These are phyloP conservation scores for Ceryle rudis DNA, from an alignment of 2,797 vertebrate species.

Conservation along the genomic window DNA sequence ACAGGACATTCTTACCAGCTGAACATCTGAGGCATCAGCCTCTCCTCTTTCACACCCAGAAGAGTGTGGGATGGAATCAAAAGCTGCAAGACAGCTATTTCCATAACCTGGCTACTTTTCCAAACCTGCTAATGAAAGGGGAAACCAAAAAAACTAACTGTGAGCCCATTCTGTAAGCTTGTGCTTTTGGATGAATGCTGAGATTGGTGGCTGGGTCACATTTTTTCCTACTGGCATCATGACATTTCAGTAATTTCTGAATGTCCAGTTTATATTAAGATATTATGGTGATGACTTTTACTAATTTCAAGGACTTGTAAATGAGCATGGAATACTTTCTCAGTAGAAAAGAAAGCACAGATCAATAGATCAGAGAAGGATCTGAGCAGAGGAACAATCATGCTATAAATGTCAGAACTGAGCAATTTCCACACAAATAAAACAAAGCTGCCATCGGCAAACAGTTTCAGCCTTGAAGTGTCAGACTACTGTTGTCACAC, in stretches of 20 bases:
- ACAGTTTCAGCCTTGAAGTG: slow-evolving; percentile 43
- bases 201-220: neutral
- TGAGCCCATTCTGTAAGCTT: neutral
- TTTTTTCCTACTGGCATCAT: neutral
- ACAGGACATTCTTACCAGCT: neutral
- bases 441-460: slow-evolving; percentile 30
- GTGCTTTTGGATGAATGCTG: neutral
- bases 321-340: neutral
- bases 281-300: neutral
- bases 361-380: neutral
- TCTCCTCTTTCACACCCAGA: neutral
- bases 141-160: neutral
- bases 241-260: neutral
- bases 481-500: neutral
- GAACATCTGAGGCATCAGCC: neutral
- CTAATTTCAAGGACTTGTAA: slow-evolving; percentile 7
- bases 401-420: slow-evolving; percentile 5
- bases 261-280: neutral
- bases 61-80: neutral
- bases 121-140: neutral
- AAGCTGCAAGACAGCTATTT: neutral
- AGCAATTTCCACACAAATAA: slow-evolving; percentile 12
- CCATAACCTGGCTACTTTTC: neutral
- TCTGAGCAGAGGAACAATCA: slow-evolving; percentile 7
- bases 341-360: slow-evolving; percentile 15